These are phyloP conservation scores for Aptenodytes forsteri DNA, from an alignment of 2,113 vertebrate genomes.

Conservation along the genomic window DNA sequence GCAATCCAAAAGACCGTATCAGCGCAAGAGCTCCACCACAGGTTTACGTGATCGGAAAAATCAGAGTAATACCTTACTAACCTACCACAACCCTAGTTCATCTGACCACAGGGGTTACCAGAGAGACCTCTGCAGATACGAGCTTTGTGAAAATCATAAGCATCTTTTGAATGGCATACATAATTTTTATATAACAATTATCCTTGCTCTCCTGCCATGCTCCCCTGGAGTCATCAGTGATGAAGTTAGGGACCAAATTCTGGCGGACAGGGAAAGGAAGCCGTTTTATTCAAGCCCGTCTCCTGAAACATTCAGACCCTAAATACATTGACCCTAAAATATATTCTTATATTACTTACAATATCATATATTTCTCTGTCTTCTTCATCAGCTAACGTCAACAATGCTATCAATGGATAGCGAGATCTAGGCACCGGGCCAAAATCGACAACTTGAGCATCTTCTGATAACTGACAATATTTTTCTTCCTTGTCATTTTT, in stretches of 20 bases:
- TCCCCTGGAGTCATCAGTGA: neutral
- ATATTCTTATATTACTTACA: slow-evolving; percentile 76
- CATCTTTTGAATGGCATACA: neutral
- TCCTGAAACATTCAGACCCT: neutral
- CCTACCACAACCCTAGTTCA: neutral
- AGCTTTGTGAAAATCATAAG: neutral
- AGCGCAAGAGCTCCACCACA: neutral
- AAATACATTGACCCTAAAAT: neutral
- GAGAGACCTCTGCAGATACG: neutral
- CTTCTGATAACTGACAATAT: slow-evolving; percentile 80
- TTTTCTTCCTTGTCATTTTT: slow-evolving; percentile 77
- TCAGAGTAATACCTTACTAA: neutral
- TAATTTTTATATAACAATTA: neutral
- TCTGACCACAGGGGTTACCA: neutral
- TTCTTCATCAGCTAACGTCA: slow-evolving; percentile 84
- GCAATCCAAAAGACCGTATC: neutral
- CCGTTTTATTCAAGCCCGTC: neutral
- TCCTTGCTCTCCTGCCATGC: neutral
- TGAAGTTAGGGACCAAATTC: neutral
- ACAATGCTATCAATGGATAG: slow-evolving; percentile 88
- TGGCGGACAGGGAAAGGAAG: neutral
- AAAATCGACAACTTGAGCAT: slow-evolving; percentile 81
- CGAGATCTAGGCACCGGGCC: slow-evolving; percentile 84
- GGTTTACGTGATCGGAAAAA: neutral
- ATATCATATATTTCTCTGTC: slow-evolving; percentile 84